Percentiles rank a stretch among this genome's conserved stretches.
Conservation (phyloP, 2,113 vertebrate genomes). For the Chloroceryle aenea region DNA sequence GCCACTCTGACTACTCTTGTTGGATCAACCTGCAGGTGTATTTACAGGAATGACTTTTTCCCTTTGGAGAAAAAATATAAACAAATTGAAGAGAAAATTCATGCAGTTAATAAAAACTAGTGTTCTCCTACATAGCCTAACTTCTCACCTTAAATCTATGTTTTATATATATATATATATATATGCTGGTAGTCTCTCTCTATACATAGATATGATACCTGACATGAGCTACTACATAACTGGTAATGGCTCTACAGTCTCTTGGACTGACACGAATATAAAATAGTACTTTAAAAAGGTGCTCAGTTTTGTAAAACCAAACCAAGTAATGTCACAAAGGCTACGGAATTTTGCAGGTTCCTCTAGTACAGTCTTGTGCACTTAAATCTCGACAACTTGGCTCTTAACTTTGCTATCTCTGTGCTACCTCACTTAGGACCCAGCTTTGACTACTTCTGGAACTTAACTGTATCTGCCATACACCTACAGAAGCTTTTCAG, state of each 20-base stretch:
- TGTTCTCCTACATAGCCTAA: neutral
- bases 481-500: neutral
- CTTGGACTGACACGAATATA: neutral
- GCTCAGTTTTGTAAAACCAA: neutral
- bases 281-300: neutral
- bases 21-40: neutral
- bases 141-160: neutral
- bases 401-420: neutral
- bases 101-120: neutral
- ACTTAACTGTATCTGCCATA: neutral
- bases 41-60: neutral
- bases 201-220: neutral
- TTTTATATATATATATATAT: neutral
- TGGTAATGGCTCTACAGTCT: neutral
- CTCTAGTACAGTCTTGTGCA: neutral
- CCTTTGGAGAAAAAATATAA: neutral
- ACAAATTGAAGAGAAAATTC: neutral
- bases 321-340: neutral
- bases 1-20: neutral
- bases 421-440: neutral
- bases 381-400: neutral
- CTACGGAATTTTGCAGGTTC: neutral
- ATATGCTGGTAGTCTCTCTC: neutral
- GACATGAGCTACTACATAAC: neutral
- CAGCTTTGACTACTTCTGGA: neutral